These are phyloP conservation scores for Lasioglossum baleicum DNA, from an alignment of 1,140 invertebrate genomes.

Conservation along the genomic window DNA sequence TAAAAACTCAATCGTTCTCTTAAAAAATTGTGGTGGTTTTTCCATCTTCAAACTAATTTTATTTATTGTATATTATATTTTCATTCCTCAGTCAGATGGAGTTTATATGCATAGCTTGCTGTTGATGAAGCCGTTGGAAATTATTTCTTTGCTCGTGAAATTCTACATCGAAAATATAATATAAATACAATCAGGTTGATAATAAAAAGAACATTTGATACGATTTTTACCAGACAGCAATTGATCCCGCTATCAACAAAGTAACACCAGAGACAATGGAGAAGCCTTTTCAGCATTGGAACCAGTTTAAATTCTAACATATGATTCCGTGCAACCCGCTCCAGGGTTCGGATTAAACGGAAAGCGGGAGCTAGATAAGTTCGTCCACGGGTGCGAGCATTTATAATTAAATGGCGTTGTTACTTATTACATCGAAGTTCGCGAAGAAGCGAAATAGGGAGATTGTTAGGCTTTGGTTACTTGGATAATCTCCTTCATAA, in stretches of 20 bases:
- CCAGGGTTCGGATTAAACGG: constrained; percentile 54
- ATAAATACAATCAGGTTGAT: too few relatives aligned
- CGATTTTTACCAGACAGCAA: not conserved
- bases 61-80: too few relatives aligned
- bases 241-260: constrained; percentile 4
- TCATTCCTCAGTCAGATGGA: too few relatives aligned
- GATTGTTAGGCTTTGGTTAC: constrained; percentile 72
- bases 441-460: constrained; percentile 71
- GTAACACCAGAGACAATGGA: not conserved
- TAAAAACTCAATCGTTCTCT: too few relatives aligned
- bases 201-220: too few relatives aligned
- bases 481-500: constrained; percentile 74
- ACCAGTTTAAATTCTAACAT: constrained; percentile 39
- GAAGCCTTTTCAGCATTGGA: constrained; percentile 1
- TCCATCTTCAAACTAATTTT: too few relatives aligned
- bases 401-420: constrained; percentile 75
- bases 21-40: too few relatives aligned
- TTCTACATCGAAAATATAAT: too few relatives aligned
- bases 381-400: constrained; percentile 67
- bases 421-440: constrained; percentile 75
- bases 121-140: too few relatives aligned
- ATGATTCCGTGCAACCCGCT: constrained; percentile 41
- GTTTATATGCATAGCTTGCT: too few relatives aligned
- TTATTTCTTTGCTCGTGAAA: too few relatives aligned
- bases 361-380: constrained; percentile 62